Conservation (phyloP, 2,797 vertebrate genomes). For the Hoplostethus atlanticus region DNA sequence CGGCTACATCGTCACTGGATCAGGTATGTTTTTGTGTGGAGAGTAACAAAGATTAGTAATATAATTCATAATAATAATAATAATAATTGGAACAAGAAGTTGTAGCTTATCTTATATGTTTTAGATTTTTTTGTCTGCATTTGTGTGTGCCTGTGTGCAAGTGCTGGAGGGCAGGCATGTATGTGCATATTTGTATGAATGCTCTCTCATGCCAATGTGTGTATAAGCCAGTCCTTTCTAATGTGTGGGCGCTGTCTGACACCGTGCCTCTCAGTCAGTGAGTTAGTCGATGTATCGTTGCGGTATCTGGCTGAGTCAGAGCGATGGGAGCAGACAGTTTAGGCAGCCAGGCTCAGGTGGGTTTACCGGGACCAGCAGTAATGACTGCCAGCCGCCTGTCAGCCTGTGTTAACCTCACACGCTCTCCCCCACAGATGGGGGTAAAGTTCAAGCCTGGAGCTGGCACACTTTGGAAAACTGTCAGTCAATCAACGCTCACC, state of each 20-base stretch:
- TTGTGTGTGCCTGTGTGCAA: conserved; percentile 1
- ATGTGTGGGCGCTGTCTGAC: conserved; percentile 24
- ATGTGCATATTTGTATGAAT: conserved; percentile 19
- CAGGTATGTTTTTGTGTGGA: conserved; percentile 70
- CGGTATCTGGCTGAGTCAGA: conserved; percentile 42
- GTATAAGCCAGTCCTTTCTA: conserved; percentile 11
- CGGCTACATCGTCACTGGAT: conserved; percentile 85
- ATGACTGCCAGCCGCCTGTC: conserved; percentile 74
- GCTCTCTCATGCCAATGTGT: not conserved
- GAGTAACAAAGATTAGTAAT: not conserved
- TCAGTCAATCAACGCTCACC: conserved; percentile 86
- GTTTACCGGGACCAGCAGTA: conserved; percentile 62
- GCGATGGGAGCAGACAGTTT: conserved; percentile 50
- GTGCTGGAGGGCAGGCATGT: not conserved
- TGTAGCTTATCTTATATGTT: conserved; percentile 8
- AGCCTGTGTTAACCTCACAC: conserved; percentile 69
- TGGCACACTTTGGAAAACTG: conserved; percentile 85
- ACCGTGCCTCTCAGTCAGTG: conserved; percentile 42
- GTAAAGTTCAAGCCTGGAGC: conserved; percentile 89
- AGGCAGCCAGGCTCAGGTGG: conserved; percentile 74
- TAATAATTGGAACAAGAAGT: conserved; percentile 20
- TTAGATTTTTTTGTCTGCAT: not conserved
- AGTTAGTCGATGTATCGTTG: conserved; percentile 38
- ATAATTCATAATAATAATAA: conserved; percentile 22
- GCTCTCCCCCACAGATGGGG: conserved; percentile 82